Evolutionary conservation across 1,140 invertebrate genomes (phyloP).

Genomic region (Aethina tumida): DNA sequence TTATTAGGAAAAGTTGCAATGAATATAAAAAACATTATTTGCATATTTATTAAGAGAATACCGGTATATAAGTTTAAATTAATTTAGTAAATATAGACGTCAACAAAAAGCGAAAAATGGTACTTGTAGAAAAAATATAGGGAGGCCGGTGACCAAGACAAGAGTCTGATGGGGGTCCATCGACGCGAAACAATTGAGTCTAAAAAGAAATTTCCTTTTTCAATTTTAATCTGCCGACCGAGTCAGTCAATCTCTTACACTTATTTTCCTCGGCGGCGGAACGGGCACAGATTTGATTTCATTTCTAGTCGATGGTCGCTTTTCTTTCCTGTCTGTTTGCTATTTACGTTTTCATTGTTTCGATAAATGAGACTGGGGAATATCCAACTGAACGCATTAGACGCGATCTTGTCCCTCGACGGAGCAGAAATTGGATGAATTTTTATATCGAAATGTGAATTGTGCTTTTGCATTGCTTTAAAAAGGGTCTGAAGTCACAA

Average conservation of each 20-base stretch:
- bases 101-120: neutral
- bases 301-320: slow-evolving; percentile 22
- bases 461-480: too few relatives aligned
- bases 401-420: too few relatives aligned
- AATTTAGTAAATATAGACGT: slow-evolving; percentile 20
- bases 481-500: too few relatives aligned
- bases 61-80: slow-evolving; percentile 1
- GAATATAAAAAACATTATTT: too few relatives aligned
- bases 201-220: slow-evolving; percentile 37
- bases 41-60: too few relatives aligned
- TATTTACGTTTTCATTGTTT: slow-evolving; percentile 32
- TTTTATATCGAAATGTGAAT: too few relatives aligned
- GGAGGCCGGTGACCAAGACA: neutral
- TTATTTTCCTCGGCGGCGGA: slow-evolving; percentile 36
- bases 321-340: slow-evolving; percentile 24
- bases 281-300: slow-evolving; percentile 33
- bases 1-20: too few relatives aligned
- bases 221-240: slow-evolving; percentile 32
- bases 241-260: slow-evolving; percentile 32
- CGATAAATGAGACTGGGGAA: slow-evolving; percentile 25
- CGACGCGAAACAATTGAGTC: slow-evolving; percentile 33
- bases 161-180: slow-evolving; percentile 16
- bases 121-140: neutral
- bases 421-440: too few relatives aligned
- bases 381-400: too few relatives aligned